Base-by-base conservation (phyloP, 2,797 vertebrate species). In the Odontamblyopus rebecca region DNA sequence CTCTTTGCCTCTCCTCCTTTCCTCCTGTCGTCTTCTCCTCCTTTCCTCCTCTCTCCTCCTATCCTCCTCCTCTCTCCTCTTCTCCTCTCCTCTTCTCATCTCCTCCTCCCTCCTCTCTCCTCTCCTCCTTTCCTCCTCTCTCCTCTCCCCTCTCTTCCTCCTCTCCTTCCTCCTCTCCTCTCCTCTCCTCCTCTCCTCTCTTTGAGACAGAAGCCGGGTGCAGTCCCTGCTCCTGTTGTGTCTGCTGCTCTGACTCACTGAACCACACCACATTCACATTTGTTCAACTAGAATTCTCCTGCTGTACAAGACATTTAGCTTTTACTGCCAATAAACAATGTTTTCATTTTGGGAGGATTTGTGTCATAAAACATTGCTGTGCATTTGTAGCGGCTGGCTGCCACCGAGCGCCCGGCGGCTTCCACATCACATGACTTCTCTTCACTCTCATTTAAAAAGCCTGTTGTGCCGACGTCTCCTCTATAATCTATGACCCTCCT, bases 301-400 rank as follows among this genome's bases (percentile, higher is more conserved):
- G 71, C 48, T 74, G 72, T 69, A 1, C 3, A 53, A 73, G 68
- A 76, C 81, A 70, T 81, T 76, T 57, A 61, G 74, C 71, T 73
- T 54, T 67, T 29, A 15, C 71, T 75, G 74, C 77, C 74, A 79
- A 64, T 85, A 79, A 84, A 81, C 78, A 72, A 60, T 68, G 73
- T 79, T 79, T 81, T 82, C 72, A 72, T 69, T 74, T 71, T 61
- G 35, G 69, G 75, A 68, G 60, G 59, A 66, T 75, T 74, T 68
- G 74, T 81, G 70, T 78, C 76, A 66, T 77, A 71, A 72, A 71
- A 29, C 77, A 19, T 74, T 53, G 62, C 74, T 56, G 54, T 7
- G 67, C 74, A 60, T 65, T 61, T 71, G 62, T 57, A 2, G 41
- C 67, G 69, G 53, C 57, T 72, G 41, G 62, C 48, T 2, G 35